phyloP scores from a whole-genome alignment of 1,140 invertebrate species.

The Tenebrio molitor region DNA sequence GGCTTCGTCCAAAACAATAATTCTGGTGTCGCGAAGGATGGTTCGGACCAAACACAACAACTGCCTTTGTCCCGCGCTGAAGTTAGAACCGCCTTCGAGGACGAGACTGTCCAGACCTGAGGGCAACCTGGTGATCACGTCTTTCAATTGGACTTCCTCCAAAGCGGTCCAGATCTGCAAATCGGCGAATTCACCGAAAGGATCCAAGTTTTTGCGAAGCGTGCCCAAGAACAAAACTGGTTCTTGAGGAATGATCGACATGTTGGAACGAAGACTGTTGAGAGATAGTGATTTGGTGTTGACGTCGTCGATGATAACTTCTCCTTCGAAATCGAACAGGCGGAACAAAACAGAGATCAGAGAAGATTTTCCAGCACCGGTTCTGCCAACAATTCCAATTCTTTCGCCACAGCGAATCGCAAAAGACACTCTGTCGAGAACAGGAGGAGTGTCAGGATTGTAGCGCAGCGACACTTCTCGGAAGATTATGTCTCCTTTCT shows the following conservation, averaged over 20 bases:
- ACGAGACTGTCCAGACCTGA: conserved; percentile 70
- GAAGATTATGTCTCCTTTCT: too few species aligned
- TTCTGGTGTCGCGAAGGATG: conserved; percentile 79
- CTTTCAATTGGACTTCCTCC: conserved; percentile 62
- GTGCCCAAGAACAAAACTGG: not conserved
- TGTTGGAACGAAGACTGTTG: conserved; percentile 76
- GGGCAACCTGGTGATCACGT: conserved; percentile 58
- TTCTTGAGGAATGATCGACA: conserved; percentile 10
- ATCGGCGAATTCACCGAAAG: conserved; percentile 73
- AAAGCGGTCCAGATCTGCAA: conserved; percentile 75
- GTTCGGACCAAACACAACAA: conserved; percentile 84
- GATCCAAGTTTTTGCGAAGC: conserved; percentile 10
- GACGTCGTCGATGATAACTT: conserved; percentile 79
- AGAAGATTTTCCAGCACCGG: conserved; percentile 10
- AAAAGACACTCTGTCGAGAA: not conserved
- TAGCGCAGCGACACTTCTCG: too few species aligned
- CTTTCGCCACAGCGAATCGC: conserved; percentile 61
- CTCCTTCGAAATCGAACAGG: conserved; percentile 72
- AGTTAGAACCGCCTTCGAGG: conserved; percentile 75
- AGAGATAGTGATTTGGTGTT: conserved; percentile 75
- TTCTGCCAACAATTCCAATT: conserved; percentile 16
- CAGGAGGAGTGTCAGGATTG: too few species aligned
- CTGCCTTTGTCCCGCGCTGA: conserved; percentile 85
- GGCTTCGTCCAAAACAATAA: conserved; percentile 85
- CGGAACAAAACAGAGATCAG: conserved; percentile 6